Evolutionary conservation across 2,113 vertebrate species (phyloP).

Genomic region (Tychaedon coryphoeus): DNA sequence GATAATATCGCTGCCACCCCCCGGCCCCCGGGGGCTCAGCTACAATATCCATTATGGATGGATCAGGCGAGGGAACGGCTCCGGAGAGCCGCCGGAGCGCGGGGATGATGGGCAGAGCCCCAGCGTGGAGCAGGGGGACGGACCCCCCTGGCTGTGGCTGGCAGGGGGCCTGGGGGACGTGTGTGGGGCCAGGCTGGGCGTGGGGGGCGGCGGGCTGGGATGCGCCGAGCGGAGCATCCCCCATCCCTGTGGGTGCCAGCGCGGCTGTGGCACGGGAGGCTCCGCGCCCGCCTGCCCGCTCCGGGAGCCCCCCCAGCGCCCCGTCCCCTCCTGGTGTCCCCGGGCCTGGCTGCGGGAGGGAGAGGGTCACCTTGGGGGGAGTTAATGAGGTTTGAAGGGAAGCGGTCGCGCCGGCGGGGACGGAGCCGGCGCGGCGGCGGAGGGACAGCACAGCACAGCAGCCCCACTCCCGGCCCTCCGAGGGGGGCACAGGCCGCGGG

Average conservation of each 20-base stretch:
- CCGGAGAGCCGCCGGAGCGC: not conserved
- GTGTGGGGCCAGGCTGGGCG: not conserved
- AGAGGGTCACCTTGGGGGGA: conserved; percentile 63
- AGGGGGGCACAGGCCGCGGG: not conserved
- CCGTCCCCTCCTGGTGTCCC: not conserved
- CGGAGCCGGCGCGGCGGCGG: not conserved
- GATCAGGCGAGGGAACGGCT: not conserved
- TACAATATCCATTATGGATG: conserved; percentile 31
- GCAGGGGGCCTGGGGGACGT: fast-evolving
- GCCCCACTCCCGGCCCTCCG: not conserved
- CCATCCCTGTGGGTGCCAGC: fast-evolving
- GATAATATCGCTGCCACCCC: conserved; percentile 61
- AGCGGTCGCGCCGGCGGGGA: not conserved
- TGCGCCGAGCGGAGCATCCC: not conserved
- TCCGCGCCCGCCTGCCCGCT: fast-evolving
- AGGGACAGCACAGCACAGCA: not conserved
- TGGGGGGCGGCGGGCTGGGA: fast-evolving
- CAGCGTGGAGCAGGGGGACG: not conserved
- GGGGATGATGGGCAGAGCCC: not conserved
- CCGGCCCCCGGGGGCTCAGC: not conserved
- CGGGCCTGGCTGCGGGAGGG: conserved; percentile 5
- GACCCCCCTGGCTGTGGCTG: not conserved
- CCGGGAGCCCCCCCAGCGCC: not conserved
- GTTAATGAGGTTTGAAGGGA: conserved; percentile 65
- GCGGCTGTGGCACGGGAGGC: fast-evolving